Percentiles rank a stretch among this genome's conserved stretches.
phyloP scores from a whole-genome alignment of 2,797 vertebrate genomes.

The Smutsia gigantea region DNA sequence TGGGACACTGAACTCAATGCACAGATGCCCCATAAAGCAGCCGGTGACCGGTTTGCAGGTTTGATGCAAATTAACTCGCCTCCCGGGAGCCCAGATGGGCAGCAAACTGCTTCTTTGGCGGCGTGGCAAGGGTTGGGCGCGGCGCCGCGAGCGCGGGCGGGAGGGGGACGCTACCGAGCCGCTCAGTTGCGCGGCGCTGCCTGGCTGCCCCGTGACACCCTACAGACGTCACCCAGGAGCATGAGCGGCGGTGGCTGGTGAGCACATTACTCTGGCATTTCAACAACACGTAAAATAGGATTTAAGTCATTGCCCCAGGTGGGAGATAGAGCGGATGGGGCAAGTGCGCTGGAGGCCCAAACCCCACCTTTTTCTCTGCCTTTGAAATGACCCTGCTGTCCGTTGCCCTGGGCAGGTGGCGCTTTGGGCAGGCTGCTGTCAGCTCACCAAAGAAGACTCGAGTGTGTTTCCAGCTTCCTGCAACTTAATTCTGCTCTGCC shows the following conservation, averaged over 20 bases:
- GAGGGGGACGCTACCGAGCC: background rate
- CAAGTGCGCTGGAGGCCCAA: background rate
- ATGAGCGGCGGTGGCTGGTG: background rate
- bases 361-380: background rate
- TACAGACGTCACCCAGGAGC: background rate
- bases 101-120: background rate
- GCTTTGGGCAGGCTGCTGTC: background rate
- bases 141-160: background rate
- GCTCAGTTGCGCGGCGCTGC: accelerated
- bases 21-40: constrained; percentile 28
- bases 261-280: background rate
- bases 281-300: background rate
- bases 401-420: background rate
- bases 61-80: constrained; percentile 1
- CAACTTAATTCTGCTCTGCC: background rate
- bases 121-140: background rate
- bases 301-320: background rate
- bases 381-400: background rate
- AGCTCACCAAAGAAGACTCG: background rate
- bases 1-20: constrained; percentile 47
- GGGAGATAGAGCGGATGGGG: background rate
- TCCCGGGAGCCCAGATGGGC: background rate
- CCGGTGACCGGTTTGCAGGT: background rate
- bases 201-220: background rate
- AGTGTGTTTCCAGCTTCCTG: background rate